phyloP scores from a whole-genome alignment of 2,888 invertebrate genomes.

The Eilema caniola region DNA sequence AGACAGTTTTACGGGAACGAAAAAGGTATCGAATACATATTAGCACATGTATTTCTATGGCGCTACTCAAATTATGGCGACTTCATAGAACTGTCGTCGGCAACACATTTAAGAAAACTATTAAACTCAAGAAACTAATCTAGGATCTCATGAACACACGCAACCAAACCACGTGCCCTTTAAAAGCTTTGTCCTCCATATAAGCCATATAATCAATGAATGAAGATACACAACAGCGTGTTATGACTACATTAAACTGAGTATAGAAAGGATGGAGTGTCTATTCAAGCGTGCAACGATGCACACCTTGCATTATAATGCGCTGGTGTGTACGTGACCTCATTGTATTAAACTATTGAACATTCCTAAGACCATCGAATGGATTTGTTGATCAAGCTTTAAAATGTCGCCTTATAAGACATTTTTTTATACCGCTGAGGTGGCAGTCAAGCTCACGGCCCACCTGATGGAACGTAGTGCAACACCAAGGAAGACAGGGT shows the following conservation, averaged over 20 bases:
- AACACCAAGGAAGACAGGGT: too few species aligned
- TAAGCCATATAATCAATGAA: slow-evolving; percentile 3
- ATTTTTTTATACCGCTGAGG: too few species aligned
- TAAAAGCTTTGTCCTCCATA: background rate
- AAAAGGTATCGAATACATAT: background rate
- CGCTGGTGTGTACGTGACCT: slow-evolving; percentile 3
- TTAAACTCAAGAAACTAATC: too few species aligned
- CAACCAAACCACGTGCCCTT: too few species aligned
- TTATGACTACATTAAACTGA: slow-evolving; percentile 24
- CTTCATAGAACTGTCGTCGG: too few species aligned
- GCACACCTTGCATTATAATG: slow-evolving; percentile 46
- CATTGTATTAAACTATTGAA: background rate
- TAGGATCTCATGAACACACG: too few species aligned
- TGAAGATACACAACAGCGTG: slow-evolving; percentile 5
- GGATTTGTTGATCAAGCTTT: background rate
- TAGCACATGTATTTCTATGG: too few species aligned
- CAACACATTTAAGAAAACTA: too few species aligned
- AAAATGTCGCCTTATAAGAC: background rate
- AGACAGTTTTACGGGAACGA: background rate
- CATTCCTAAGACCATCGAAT: background rate
- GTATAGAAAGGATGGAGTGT: slow-evolving; percentile 36
- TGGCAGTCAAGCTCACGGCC: too few species aligned
- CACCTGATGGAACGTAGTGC: too few species aligned
- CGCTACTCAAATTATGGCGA: too few species aligned
- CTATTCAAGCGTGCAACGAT: slow-evolving; percentile 26